Base-by-base conservation (phyloP, 2,888 invertebrate genomes). In the Linnaemya vulpina region DNA sequence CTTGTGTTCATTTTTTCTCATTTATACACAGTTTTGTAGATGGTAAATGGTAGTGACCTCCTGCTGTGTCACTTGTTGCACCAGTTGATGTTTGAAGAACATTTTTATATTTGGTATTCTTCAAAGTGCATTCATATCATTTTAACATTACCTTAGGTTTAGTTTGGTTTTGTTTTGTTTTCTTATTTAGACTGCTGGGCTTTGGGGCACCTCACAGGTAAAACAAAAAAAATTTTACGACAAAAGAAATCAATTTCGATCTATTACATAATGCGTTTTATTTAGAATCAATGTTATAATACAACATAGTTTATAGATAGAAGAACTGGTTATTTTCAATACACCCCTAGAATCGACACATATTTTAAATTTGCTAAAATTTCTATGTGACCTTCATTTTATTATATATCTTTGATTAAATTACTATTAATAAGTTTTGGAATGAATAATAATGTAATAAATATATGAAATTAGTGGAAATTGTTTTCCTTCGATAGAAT, bases 51-150 rank as follows among this genome's bases (percentile, higher is more conserved):
- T 71, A 83, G 65, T 86, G 87, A 87, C 81, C 87, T 86, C 86
- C 87, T 74, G 79, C 86, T 73, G 84, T 74, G 87, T 76, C 79
- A 86, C 87, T 86, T 87, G 87, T 87, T 87, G 86, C 87, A 79
- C 74, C n/a, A 77, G 70, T 82, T 74, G 25, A 38, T 76, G 25
- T 46, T 55, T 49, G 51, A 70, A 53, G 38, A 71, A 53, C 20
- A 53, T 78, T 62, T 30, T 70, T 62, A n/a, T 60, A 15, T 17
- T 15, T 15, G 15, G 15, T 73, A 3, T 51, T 51, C 7, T 71
- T 58, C 11, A 58, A 65, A 60, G 17, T 78, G 60, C 83, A 73
- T 53, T 65, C 49, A 25, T 63, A 75, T 62, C 17, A 51, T 70
- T 62, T 38, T 71, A 51, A 79, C 40, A 46, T 73, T 53, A 38